Evolutionary conservation across 2,113 vertebrate species (phyloP), one percentile per base, ranked within the genome.

Genomic region (Lepidothrix coronata): DNA sequence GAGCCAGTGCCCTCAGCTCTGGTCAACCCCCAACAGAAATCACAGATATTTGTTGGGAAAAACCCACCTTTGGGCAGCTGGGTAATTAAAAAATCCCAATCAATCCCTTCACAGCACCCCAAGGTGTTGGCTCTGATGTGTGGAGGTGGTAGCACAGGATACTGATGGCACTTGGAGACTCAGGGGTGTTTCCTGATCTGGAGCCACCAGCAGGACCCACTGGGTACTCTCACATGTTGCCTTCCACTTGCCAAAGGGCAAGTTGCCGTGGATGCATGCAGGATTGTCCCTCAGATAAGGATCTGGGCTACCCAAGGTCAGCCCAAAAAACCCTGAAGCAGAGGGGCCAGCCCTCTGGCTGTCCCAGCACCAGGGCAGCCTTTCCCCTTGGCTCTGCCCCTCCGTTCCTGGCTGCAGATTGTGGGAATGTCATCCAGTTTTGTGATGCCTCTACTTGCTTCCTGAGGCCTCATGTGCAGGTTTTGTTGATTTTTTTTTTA

Each of bases 351-450:
- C 11, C 15, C 16, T 2, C 30, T 5, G 46, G 46, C 35, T 61
- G 20, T n/a, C 46, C 52, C 5, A 3, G 16, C 1, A 0, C 0
- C 12, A 16, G 22, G 6, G 46, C 44, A 73, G 43, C 54, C 41
- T 3, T 35, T 31, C 41, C 8, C 52, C 35, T 61, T 28, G 67
- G 35, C 44, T 55, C 78, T 54, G 25, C 79, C 78, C 43, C 1
- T 70, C 55, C 46, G 16, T 28, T 51, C 63, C 74, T 28, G 73
- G 58, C 54, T 72, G 43, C 52, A 11, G 61, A 14, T 5, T 2
- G 30, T 44, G 51, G 88, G 30, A 74, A 13, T 28, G 31, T 19
- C 30, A 33, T 19, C 70, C 72, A 20, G 62, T 57, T 70, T 27
- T 66, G 4, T 52, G 4, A 0, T 6, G 39, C 62, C 41, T 16